Conservation (phyloP, 64 coral and sea anemone genomes). For the Anthopleura sola region DNA sequence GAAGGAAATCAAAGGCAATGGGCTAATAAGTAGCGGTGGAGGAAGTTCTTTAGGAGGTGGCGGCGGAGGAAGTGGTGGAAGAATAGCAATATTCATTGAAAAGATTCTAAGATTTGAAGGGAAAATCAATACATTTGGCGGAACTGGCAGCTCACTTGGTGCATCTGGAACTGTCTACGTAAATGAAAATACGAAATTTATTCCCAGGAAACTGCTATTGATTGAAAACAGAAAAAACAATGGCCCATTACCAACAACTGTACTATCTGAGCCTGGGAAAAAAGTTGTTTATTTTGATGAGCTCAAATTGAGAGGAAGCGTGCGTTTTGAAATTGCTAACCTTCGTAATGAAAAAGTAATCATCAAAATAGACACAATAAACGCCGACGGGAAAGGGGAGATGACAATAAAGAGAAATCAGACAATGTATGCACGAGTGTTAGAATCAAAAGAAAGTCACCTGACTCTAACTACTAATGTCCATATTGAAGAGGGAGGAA, state of each 20-base stretch:
- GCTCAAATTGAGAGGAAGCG: slow-evolving; percentile 63
- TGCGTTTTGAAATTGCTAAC: slow-evolving; percentile 78
- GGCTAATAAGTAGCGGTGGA: slow-evolving; percentile 54
- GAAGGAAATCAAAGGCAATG: slow-evolving; percentile 68
- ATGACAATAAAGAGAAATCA: slow-evolving; percentile 76
- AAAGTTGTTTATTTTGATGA: slow-evolving; percentile 60
- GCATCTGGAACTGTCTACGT: slow-evolving; percentile 88
- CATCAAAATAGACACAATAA: slow-evolving; percentile 54
- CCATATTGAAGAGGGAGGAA: slow-evolving; percentile 62
- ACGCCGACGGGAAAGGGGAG: slow-evolving; percentile 71
- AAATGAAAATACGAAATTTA: slow-evolving; percentile 68
- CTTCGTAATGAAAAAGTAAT: slow-evolving; percentile 28
- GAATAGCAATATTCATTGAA: slow-evolving; percentile 69
- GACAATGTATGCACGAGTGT: slow-evolving; percentile 75
- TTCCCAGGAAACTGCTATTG: slow-evolving; percentile 45
- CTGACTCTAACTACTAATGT: slow-evolving; percentile 80
- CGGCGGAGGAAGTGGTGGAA: slow-evolving; percentile 92
- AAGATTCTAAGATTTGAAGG: slow-evolving; percentile 78
- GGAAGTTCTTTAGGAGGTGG: slow-evolving; percentile 52
- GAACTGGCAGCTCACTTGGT: slow-evolving; percentile 51
- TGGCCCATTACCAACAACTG: slow-evolving; percentile 42
- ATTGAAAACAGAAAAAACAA: slow-evolving; percentile 43
- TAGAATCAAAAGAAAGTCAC: slow-evolving; percentile 80
- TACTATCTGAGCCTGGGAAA: slow-evolving; percentile 50
- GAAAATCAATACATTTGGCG: slow-evolving; percentile 55